Conservation (phyloP, 1,140 invertebrate species). For the Potamilus streckersoni region DNA sequence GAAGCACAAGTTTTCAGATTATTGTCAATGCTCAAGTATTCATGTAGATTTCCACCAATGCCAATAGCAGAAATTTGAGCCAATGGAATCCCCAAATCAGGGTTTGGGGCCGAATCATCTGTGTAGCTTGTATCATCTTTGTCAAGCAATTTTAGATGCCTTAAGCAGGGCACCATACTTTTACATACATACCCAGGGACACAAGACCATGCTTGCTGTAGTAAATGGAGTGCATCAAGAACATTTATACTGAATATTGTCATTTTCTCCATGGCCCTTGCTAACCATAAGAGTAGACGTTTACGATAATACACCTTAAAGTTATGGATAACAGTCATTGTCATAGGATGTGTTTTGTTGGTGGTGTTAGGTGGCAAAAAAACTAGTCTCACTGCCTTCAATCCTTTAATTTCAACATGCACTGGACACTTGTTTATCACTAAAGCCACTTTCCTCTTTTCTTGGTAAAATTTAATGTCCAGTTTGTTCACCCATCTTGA, state of each 20-base stretch:
- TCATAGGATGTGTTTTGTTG: constrained; percentile 28
- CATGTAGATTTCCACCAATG: too few species aligned
- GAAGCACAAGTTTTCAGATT: too few species aligned
- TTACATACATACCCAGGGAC: background rate
- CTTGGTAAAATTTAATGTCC: constrained; percentile 30
- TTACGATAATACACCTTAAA: constrained; percentile 25
- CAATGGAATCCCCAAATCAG: too few species aligned
- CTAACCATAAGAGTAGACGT: background rate
- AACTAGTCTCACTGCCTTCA: constrained; percentile 48
- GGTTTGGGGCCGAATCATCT: too few species aligned
- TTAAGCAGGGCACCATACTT: too few species aligned
- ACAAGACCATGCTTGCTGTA: constrained; percentile 8
- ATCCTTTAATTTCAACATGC: constrained; percentile 27
- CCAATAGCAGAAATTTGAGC: too few species aligned
- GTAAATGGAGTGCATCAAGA: constrained; percentile 13
- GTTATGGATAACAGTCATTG: constrained; percentile 30
- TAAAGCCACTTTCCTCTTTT: constrained; percentile 30
- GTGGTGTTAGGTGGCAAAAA: constrained; percentile 39
- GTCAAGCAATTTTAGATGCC: too few species aligned
- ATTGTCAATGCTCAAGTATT: too few species aligned
- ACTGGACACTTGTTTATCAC: constrained; percentile 35
- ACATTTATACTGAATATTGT: background rate
- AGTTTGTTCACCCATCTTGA: constrained; percentile 31
- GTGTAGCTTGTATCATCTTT: too few species aligned
- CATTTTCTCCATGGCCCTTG: background rate